A percentile compares a stretch with the other conserved stretches of the same genome.
Conservation (phyloP, 2,888 invertebrate species). For the Tinea pellionella region DNA sequence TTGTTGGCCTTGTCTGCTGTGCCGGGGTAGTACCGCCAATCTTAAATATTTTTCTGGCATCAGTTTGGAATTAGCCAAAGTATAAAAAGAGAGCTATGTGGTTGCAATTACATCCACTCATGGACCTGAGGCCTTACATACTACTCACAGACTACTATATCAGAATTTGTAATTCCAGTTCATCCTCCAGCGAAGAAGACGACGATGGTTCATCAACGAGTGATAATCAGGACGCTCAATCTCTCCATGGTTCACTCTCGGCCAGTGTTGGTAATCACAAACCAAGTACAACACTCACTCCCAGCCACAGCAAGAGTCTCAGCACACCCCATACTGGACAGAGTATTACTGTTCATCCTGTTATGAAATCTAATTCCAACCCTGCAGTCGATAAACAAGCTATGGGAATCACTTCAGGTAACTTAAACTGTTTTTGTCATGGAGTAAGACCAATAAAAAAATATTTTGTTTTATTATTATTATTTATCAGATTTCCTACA, state of each 20-base stretch:
- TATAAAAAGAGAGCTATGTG: too few species aligned
- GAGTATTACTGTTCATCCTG: constrained; percentile 52
- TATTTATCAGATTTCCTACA: too few species aligned
- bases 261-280: not conserved
- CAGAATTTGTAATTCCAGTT: constrained; percentile 63
- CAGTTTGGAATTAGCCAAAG: too few species aligned
- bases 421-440: too few species aligned
- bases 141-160: too few species aligned
- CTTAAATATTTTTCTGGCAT: too few species aligned
- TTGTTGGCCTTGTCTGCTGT: too few species aligned
- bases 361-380: constrained; percentile 62
- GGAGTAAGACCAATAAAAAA: too few species aligned
- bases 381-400: constrained; percentile 64
- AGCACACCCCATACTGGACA: constrained; percentile 57
- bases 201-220: constrained; percentile 66
- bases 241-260: constrained; percentile 27
- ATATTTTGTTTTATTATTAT: too few species aligned
- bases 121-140: too few species aligned
- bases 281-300: constrained; percentile 34
- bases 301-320: constrained; percentile 54
- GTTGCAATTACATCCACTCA: too few species aligned
- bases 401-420: constrained; percentile 59
- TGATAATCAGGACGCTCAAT: constrained; percentile 55
- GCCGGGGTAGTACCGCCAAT: too few species aligned
- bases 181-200: constrained; percentile 77